Evolutionary conservation across 2,797 vertebrate genomes (phyloP), one percentile per base, ranked within the genome.

Genomic region (Melanotaenia parkinsoni): DNA sequence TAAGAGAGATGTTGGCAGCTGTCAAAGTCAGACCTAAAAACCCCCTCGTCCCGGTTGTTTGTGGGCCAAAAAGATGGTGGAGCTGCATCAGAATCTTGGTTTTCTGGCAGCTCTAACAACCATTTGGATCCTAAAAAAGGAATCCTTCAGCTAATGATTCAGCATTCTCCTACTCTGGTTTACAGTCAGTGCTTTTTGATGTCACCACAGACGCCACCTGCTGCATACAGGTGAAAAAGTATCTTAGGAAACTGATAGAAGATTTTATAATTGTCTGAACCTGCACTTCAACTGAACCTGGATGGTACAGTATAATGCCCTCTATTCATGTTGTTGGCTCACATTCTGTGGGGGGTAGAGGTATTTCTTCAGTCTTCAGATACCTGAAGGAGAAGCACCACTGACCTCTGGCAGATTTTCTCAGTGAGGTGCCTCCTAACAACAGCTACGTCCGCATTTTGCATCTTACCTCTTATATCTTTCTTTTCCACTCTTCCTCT

Each of bases 1-100:
- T 28, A n/a, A 50, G 66, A 54, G 37, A 56, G 57, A 71, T 26
- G 63, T 22, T 84, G 76, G 86, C 86, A 88, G 84, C 86, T 86
- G 83, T 65, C 43, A 70, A 62, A 65, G 54, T 80, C 72, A 45
- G 61, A 80, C 82, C 82, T 53, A 83, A 77, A 75, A 73, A 62
- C 20, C 66, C 68, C 53, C 58, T 47, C 8, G 4, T 75, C 61
- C 67, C 76, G 73, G 80, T 85, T 86, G 83, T 83, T 89, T 87
- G 18, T 3, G 28, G 22, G 77, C 86, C 83, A 83, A 74, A 79
- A 82, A 50, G 72, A 69, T 53, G 65, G 54, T 22, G 77, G 65
- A 82, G 62, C 70, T 20, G 69, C 59, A 75, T 81, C 68, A 74
- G 63, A 76, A 72, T 80, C 67, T 75, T 72, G 70, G 70, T 66